phyloP scores from a whole-genome alignment of 2,888 invertebrate species.

The Erebia epiphron region DNA sequence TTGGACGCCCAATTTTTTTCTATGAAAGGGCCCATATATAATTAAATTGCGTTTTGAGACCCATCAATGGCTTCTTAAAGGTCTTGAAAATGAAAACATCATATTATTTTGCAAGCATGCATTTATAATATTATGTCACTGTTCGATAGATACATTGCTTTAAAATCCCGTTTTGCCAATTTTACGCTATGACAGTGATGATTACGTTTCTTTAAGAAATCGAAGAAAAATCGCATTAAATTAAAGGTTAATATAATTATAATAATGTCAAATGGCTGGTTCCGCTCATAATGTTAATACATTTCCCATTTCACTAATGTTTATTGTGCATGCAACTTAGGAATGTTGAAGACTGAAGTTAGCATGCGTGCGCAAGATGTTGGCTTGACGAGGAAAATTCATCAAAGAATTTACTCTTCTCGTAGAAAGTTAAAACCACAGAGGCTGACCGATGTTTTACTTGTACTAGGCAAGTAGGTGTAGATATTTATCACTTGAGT shows the following conservation, averaged over 20 bases:
- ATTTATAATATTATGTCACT: too few relatives aligned
- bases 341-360: slow-evolving; percentile 4
- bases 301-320: slow-evolving; percentile 12
- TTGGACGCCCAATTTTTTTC: too few relatives aligned
- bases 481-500: background rate
- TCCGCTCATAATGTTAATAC: background rate
- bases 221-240: too few relatives aligned
- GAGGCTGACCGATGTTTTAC: background rate
- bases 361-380: slow-evolving; percentile 2
- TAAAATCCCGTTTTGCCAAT: too few relatives aligned
- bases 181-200: too few relatives aligned
- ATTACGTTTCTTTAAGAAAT: too few relatives aligned
- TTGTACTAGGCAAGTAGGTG: background rate
- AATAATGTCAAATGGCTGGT: background rate
- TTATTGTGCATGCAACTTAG: background rate
- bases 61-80: too few relatives aligned
- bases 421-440: slow-evolving; percentile 14
- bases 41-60: too few relatives aligned
- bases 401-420: slow-evolving; percentile 21
- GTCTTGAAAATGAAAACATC: too few relatives aligned
- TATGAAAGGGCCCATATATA: too few relatives aligned
- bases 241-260: background rate
- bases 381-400: slow-evolving; percentile 8
- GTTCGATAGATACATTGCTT: too few relatives aligned
- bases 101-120: too few relatives aligned